phyloP scores from a whole-genome alignment of 2,888 invertebrate species.

The Choristoneura rosaceana region DNA sequence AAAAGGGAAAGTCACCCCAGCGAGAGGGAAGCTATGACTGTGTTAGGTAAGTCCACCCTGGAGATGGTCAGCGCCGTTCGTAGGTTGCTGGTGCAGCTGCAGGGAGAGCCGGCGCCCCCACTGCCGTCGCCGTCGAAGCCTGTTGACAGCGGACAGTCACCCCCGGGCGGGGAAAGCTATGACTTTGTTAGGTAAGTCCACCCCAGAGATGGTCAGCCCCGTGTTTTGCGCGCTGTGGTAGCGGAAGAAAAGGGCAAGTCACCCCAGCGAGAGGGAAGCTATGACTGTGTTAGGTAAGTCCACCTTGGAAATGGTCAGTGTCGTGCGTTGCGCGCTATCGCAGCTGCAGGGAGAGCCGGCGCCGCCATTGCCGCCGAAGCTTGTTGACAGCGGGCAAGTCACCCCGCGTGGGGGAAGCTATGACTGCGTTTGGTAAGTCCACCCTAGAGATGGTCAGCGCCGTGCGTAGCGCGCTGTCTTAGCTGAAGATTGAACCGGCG shows the following conservation, averaged over 20 bases:
- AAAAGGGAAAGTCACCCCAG: conserved; percentile 47
- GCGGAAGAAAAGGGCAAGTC: conserved; percentile 47
- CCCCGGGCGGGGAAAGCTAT: conserved; percentile 42
- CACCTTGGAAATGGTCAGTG: conserved; percentile 62
- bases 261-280: conserved; percentile 43
- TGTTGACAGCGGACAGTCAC: conserved; percentile 39
- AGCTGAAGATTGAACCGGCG: conserved; percentile 74
- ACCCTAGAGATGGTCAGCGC: conserved; percentile 77
- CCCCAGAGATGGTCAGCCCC: conserved; percentile 62
- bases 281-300: conserved; percentile 53
- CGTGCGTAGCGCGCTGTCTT: conserved; percentile 65
- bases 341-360: conserved; percentile 76
- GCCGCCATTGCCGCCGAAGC: conserved; percentile 48
- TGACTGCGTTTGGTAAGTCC: conserved; percentile 57
- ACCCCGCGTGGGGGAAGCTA: conserved; percentile 44
- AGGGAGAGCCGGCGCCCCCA: conserved; percentile 69
- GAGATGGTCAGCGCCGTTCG: conserved; percentile 76
- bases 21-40: not conserved
- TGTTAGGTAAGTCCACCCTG: conserved; percentile 59
- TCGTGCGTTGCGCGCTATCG: conserved; percentile 74
- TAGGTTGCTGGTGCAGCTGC: conserved; percentile 64
- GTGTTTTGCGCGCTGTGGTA: conserved; percentile 75
- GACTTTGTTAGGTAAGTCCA: conserved; percentile 57
- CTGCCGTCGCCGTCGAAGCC: conserved; percentile 48
- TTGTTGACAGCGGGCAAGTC: conserved; percentile 16